Evolutionary conservation across 92 coral and sea anemone genomes (phyloP).

Genomic region (Micromussa lordhowensis): DNA sequence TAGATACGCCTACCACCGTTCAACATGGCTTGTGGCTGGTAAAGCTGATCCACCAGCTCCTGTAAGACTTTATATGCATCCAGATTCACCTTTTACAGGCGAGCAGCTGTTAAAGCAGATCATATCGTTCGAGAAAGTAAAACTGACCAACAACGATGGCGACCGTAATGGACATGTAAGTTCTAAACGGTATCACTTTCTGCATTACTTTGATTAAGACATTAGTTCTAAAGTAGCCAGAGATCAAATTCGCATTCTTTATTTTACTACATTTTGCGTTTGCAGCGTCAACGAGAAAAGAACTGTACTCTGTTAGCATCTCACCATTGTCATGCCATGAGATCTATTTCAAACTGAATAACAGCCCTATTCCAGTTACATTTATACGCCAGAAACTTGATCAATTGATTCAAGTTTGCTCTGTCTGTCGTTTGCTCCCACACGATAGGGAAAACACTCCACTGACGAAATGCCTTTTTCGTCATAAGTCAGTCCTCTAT

Average conservation of each 20-base stretch:
- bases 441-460: background rate
- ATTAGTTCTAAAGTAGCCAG: background rate
- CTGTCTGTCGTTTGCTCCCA: background rate
- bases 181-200: conserved; percentile 9
- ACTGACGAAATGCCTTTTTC: background rate
- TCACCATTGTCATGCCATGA: background rate
- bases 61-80: conserved; percentile 95
- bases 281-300: background rate
- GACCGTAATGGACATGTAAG: conserved; percentile 97
- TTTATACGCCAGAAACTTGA: background rate
- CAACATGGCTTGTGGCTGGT: conserved; percentile 98
- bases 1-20: conserved; percentile 97
- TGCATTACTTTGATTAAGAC: background rate
- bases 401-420: background rate
- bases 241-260: background rate
- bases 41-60: conserved; percentile 98
- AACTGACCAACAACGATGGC: conserved; percentile 88
- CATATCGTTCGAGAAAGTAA: conserved; percentile 96
- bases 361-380: background rate
- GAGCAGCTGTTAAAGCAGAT: conserved; percentile 95
- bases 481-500: background rate
- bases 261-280: background rate
- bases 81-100: conserved; percentile 98
- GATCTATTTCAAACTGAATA: background rate
- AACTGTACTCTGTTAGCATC: background rate